Evolutionary conservation across 1,140 invertebrate species (phyloP).

Genomic region (Parasteatoda tepidariorum): DNA sequence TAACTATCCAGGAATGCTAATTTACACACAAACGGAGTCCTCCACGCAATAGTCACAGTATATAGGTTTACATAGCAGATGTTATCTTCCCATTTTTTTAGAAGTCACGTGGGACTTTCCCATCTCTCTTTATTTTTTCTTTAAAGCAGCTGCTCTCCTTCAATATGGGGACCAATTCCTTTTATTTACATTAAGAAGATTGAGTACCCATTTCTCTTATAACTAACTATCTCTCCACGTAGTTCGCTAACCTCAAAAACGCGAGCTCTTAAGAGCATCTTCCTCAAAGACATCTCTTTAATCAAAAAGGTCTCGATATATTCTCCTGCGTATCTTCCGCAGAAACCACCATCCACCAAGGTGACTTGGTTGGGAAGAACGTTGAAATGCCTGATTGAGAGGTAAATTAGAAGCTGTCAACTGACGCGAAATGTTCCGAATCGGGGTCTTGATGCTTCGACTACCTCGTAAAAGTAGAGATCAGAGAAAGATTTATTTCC

Average conservation of each 20-base stretch:
- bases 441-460: too few species aligned
- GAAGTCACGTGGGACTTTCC: constrained; percentile 56
- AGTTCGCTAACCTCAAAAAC: constrained; percentile 11
- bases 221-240: constrained; percentile 23
- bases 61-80: constrained; percentile 59
- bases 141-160: constrained; percentile 41
- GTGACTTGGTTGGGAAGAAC: too few species aligned
- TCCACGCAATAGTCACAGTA: constrained; percentile 59
- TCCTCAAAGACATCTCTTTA: too few species aligned
- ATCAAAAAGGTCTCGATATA: too few species aligned
- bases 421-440: too few species aligned
- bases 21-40: constrained; percentile 58
- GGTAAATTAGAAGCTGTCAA: too few species aligned
- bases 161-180: constrained; percentile 39
- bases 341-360: too few species aligned
- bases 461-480: too few species aligned
- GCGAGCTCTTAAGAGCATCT: too few species aligned
- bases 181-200: constrained; percentile 59
- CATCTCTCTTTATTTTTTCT: constrained; percentile 19
- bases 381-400: too few species aligned
- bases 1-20: constrained; percentile 61
- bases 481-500: too few species aligned
- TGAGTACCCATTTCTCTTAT: constrained; percentile 16
- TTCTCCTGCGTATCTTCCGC: too few species aligned
- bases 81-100: constrained; percentile 53